These are phyloP conservation scores for Temnothorax curvispinosus DNA, from an alignment of 1,140 invertebrate genomes.

Conservation along the genomic window DNA sequence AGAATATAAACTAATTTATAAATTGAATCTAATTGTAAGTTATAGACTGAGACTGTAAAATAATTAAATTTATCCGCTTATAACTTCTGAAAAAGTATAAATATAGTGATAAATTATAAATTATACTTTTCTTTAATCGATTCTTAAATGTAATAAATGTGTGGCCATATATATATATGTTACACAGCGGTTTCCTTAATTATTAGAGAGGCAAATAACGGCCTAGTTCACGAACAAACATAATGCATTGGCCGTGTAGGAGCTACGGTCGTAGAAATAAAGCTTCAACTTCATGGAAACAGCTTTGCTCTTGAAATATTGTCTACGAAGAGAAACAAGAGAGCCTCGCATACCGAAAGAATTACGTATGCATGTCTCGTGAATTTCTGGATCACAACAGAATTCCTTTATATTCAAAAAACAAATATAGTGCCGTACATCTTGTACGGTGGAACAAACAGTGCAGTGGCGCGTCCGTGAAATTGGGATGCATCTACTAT, in stretches of 20 bases:
- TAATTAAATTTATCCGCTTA: not conserved
- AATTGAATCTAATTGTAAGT: not conserved
- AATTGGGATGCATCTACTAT: conserved; percentile 49
- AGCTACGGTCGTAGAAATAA: conserved; percentile 40
- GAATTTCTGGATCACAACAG: conserved; percentile 59
- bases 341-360: conserved; percentile 39
- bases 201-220: conserved; percentile 19
- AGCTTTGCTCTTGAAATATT: conserved; percentile 63
- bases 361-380: conserved; percentile 61
- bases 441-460: conserved; percentile 51
- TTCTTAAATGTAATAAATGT: not conserved
- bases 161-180: not conserved
- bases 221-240: conserved; percentile 39
- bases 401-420: conserved; percentile 62
- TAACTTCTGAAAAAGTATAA: not conserved
- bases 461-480: conserved; percentile 3
- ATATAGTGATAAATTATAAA: not conserved
- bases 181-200: not conserved
- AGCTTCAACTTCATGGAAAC: conserved; percentile 52
- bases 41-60: not conserved
- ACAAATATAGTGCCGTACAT: conserved; percentile 54
- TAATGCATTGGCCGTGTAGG: conserved; percentile 32
- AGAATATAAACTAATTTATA: not conserved
- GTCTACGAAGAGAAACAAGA: conserved; percentile 61
- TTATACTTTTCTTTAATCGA: not conserved